Evolutionary conservation across 2,888 invertebrate genomes (phyloP), one percentile per base, ranked within the genome.

Genomic region (Polymixis lichenea): DNA sequence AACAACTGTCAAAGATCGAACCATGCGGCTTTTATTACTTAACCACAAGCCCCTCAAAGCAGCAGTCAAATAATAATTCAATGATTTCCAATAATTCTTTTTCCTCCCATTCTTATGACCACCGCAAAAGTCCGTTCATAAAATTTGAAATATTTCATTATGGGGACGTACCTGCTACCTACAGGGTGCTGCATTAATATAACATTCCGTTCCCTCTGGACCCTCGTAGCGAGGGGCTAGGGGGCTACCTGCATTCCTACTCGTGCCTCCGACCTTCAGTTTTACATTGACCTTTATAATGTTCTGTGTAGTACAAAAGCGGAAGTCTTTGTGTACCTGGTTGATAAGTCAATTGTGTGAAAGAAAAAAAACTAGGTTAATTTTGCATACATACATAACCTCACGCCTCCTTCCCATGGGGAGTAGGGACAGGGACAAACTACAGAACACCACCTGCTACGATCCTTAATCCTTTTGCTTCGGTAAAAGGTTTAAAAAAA

Each of bases 101-200:
- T 61, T 25, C 19, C 25, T 17, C 9, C 4, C 19, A 62, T 67
- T 49, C 32, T 28, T 13, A 55, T 2, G 5, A 58, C 25, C 53
- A 6, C 0, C 5, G 13, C 32, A 53, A 51, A 72, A 65, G 9
- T 46, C 46, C 72, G 17, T 38, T 17, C 17, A 53, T 13, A 71
- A 65, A 64, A 82, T 78, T 68, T 71, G 46, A 85, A 83, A 80
- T 78, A 87, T 84, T 87, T 78, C 73, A 83, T 78, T 80, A 84
- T 60, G 53, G 58, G 68, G 25, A 55, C 68, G 72, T 79, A 75
- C 69, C 43, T 49, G 38, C 53, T 62, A 66, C 55, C 66, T 43
- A 56, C 75, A 68, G 72, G 43, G n/a, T 60, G 67, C 75, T 83
- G 74, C 66, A 86, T 83, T 88, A 77, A 83, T 86, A 87, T 84